Evolutionary conservation across 2,797 vertebrate species (phyloP).

Genomic region (Lutjanus campechanus): DNA sequence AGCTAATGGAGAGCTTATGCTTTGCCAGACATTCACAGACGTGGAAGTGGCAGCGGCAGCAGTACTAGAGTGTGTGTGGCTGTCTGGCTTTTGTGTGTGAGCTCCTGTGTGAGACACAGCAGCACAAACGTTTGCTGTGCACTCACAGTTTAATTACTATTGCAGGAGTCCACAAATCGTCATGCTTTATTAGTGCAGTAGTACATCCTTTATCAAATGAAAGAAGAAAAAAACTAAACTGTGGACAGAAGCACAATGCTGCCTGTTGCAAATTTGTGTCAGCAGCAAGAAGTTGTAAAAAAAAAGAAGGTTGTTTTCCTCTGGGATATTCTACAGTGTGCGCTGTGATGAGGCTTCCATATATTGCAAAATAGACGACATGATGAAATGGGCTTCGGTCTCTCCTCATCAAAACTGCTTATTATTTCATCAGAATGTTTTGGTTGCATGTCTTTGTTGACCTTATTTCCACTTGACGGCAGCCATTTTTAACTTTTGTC

Average conservation of each 20-base stretch:
- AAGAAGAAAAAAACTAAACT: constrained; percentile 19
- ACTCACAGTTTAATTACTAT: constrained; percentile 17
- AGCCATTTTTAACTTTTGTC: constrained; percentile 26
- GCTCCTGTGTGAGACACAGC: constrained; percentile 1
- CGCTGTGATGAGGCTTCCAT: constrained; percentile 27
- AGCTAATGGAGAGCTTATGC: constrained; percentile 69
- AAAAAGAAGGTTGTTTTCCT: constrained; percentile 19
- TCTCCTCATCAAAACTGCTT: constrained; percentile 45
- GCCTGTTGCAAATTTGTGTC: constrained; percentile 45
- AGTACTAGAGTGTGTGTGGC: constrained; percentile 13
- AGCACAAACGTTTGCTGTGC: constrained; percentile 1
- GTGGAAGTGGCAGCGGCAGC: constrained; percentile 35
- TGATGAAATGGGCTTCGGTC: constrained; percentile 54
- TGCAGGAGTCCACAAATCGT: not conserved
- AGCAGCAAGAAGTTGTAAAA: constrained; percentile 3
- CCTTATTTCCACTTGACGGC: constrained; percentile 39
- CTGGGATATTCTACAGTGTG: constrained; percentile 23
- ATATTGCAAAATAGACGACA: constrained; percentile 42
- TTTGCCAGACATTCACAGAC: constrained; percentile 56
- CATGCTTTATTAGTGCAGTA: not conserved
- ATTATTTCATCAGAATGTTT: constrained; percentile 57
- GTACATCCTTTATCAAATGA: constrained; percentile 7
- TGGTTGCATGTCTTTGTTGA: constrained; percentile 20
- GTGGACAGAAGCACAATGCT: constrained; percentile 39
- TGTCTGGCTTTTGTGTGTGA: constrained; percentile 14